These are phyloP conservation scores for Lepidurus apus DNA, from an alignment of 1,140 invertebrate species.

Conservation along the genomic window DNA sequence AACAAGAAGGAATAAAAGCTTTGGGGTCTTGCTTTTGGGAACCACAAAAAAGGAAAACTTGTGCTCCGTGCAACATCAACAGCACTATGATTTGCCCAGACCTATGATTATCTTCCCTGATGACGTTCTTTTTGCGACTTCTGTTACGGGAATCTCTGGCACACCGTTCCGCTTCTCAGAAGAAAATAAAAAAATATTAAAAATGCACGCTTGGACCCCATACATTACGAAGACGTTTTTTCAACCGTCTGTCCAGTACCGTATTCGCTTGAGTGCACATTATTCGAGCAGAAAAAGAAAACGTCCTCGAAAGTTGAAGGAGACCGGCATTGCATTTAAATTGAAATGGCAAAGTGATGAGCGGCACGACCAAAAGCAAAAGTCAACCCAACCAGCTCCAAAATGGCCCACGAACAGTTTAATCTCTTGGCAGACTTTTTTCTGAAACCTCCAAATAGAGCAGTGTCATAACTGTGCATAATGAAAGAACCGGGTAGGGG, in stretches of 20 bases:
- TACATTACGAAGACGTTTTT: background rate
- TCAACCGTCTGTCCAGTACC: background rate
- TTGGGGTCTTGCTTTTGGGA: background rate
- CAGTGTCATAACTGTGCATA: too few species aligned
- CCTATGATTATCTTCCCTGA: slow-evolving; percentile 1
- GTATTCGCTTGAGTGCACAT: background rate
- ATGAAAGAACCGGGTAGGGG: background rate
- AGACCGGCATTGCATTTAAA: background rate
- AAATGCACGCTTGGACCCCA: background rate
- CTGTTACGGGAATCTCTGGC: slow-evolving; percentile 18
- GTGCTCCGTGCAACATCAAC: background rate
- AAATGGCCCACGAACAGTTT: too few species aligned
- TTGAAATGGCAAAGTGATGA: background rate
- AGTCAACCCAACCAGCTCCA: too few species aligned
- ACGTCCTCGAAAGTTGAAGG: background rate
- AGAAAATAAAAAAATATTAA: background rate
- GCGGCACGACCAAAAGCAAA: too few species aligned
- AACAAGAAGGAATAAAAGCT: background rate
- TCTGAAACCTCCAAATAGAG: too few species aligned
- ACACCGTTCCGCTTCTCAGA: background rate
- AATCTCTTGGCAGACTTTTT: too few species aligned
- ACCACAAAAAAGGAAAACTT: background rate
- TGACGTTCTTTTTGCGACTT: slow-evolving; percentile 3
- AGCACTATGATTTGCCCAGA: background rate
- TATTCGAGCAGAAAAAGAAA: background rate